Evolutionary conservation across 2,888 invertebrate genomes (phyloP), one percentile per base, ranked within the genome.

Genomic region (Nasonovia ribisnigri): DNA sequence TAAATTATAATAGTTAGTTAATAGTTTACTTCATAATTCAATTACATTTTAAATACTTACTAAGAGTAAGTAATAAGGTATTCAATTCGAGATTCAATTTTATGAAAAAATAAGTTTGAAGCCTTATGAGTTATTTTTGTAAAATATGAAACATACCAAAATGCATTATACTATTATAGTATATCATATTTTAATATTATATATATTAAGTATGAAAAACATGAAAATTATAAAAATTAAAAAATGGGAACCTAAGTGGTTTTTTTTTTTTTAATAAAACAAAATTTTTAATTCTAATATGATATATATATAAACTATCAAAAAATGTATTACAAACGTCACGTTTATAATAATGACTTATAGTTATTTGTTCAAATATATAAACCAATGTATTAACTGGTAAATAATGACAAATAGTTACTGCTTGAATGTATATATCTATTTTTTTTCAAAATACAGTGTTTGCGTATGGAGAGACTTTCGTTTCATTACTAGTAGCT

Each of bases 391-490:
- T 20, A 77, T 77, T 36, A 36, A 36, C 20, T 20, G n/a, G 2
- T 2, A 24, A 54, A 54, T 24, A 36, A 67, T 3, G n/a, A 36
- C 8, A 16, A 36, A n/a, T n/a, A 36, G 5, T 77, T 67, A 67
- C 67, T 77, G 20, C 8, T 77, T 36, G 36, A 36, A 36, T 77
- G 36, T 77, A 42, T 77, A 6, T 20, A 24, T 6, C 20, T 36
- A 36, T 77, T 77, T 77, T 77, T 77, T 77, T 77, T 36, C 16
- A 8, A 20, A 77, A 77, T 77, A 2, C 95, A 98, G 98, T 97
- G 94, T 98, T 97, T 96, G 97, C 98, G 4, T 96, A 97, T 95
- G 97, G 97, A 2, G 97, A 97, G 95, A 97, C 97, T 4, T 98
- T 97, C 95, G 96, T 96, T 94, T 96, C 97, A 8, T 96, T 98